These are phyloP conservation scores for Ormyrus thymus DNA, from an alignment of 2,888 invertebrate species.

Conservation along the genomic window DNA sequence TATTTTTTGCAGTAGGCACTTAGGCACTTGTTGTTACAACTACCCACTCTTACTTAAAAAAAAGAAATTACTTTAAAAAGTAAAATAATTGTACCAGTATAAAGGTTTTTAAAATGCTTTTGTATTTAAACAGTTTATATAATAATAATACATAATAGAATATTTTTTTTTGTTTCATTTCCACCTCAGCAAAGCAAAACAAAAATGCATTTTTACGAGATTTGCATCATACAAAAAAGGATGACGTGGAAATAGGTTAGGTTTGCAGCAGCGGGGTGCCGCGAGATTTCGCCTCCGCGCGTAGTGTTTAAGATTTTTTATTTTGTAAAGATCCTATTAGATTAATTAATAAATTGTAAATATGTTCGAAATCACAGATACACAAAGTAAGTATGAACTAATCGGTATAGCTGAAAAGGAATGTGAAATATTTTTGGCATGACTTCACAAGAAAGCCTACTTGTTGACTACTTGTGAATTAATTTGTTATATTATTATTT, in stretches of 20 bases:
- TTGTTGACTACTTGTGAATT: slow-evolving; percentile 19
- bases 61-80: no score
- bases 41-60: no score
- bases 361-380: slow-evolving; percentile 90
- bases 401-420: neutral
- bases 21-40: no score
- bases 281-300: slow-evolving; percentile 8
- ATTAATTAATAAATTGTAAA: slow-evolving; percentile 62
- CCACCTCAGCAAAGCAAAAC: no score
- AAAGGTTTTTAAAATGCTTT: no score
- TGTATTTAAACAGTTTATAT: no score
- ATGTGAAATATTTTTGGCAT: slow-evolving; percentile 2
- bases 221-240: slow-evolving; percentile 31
- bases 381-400: slow-evolving; percentile 83
- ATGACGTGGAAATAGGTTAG: slow-evolving; percentile 72
- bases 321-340: slow-evolving; percentile 18
- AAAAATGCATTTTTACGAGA: no score
- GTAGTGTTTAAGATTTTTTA: slow-evolving; percentile 31
- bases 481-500: slow-evolving; percentile 38
- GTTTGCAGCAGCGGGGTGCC: slow-evolving; percentile 54
- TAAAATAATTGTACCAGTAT: no score
- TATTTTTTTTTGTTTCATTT: no score
- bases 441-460: slow-evolving; percentile 11
- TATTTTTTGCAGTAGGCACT: no score
- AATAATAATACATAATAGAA: no score